Base-by-base conservation (phyloP, 1,140 invertebrate species). In the Oscheius sp. region DNA sequence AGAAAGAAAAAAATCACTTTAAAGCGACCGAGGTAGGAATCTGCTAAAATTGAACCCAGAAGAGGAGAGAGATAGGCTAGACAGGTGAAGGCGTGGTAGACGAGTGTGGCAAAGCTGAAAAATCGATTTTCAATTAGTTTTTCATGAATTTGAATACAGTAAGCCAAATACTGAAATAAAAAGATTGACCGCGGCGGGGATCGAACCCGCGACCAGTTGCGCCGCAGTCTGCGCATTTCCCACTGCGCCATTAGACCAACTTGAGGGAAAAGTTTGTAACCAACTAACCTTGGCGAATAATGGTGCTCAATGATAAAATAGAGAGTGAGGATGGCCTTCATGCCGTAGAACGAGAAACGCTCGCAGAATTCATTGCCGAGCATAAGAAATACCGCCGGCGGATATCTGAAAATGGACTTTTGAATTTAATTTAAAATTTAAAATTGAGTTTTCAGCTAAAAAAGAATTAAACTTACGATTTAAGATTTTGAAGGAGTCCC, bases 291-390 rank as follows among this genome's bases (percentile, higher is more conserved):
- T 28, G 59, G 61, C 20, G 70, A 65, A 20, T 69, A 74, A 28
- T 74, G 68, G 28, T 74, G 72, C 35, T 74, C 72, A 20, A 38
- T 75, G 26, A 82, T 81, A 28, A 83, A 74, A 77, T 83, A 83
- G 45, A 83, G 46, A 3, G 77, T 80, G 18, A 83, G 76, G 59
- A 83, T 78, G 13, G 82, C 77, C 28, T 91, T 90, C 91, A 96
- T 93, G 81, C 94, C 94, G 90, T 96, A 97, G 85, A 90, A 97
- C 38, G 91, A 93, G 86, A 97, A 97, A 82, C 94, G 88, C 87
- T 97, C 95, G 85, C 94, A 97, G 84, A 97, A 95, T 86, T 97
- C 95, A 89, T 93, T 95, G 80, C 89, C 90, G 70, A 97, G 88
- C 80, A 97, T 97, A 85, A 95, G 95, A 81, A 92, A 93, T n/a